Percentiles rank a stretch among this genome's conserved stretches.
Evolutionary conservation across 2,113 vertebrate species (phyloP).

Genomic region (Centropristis striata): DNA sequence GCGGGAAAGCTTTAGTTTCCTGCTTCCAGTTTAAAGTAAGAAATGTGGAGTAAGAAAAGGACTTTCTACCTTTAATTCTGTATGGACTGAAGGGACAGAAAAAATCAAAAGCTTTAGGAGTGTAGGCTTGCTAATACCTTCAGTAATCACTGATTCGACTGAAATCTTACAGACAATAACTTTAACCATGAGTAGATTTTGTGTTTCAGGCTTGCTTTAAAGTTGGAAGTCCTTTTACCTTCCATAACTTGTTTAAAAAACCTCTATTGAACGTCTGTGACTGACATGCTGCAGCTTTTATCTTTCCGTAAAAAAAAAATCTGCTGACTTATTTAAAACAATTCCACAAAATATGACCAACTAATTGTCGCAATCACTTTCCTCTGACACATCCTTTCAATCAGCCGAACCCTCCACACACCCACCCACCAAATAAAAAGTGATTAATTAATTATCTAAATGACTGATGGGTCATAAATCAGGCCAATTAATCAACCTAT

Average conservation of each 20-base stretch:
- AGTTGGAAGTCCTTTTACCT: neutral
- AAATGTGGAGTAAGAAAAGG: too few species aligned
- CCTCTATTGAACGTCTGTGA: neutral
- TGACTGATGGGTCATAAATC: too few species aligned
- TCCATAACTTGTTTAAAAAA: neutral
- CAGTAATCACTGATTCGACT: neutral
- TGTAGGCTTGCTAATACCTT: neutral
- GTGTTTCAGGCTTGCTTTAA: neutral
- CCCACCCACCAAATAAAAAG: neutral
- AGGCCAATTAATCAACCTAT: neutral
- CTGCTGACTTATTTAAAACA: neutral
- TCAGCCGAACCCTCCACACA: neutral
- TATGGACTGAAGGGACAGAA: too few species aligned
- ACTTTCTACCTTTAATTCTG: too few species aligned
- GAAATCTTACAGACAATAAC: neutral
- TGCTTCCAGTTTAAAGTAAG: too few species aligned
- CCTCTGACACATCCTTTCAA: neutral
- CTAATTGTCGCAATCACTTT: conserved; percentile 19
- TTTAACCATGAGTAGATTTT: neutral
- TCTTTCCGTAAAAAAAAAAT: neutral
- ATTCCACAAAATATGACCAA: neutral
- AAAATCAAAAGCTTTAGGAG: too few species aligned
- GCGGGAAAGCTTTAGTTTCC: too few species aligned
- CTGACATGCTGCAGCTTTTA: neutral
- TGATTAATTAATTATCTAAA: too few species aligned